A percentile compares a stretch with the other conserved stretches of the same genome.
Evolutionary conservation across 2,797 vertebrate genomes (phyloP).

Genomic region (Aulostomus chinensis): DNA sequence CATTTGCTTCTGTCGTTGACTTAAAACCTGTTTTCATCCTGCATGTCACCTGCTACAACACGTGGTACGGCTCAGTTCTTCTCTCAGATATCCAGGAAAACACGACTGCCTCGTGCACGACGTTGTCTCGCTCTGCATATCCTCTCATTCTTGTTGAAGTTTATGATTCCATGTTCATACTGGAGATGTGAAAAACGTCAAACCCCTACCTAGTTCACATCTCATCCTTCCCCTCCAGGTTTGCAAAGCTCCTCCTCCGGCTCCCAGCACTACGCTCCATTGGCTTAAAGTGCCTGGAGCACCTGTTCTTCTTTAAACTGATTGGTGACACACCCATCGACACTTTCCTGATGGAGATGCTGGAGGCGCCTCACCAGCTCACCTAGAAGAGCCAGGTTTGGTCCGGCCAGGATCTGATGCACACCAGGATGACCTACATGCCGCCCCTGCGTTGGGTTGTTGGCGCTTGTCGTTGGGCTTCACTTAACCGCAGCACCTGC

Average conservation of each 20-base stretch:
- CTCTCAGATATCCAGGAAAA: no score
- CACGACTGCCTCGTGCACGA: no score
- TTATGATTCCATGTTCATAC: no score
- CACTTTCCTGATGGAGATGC: slow-evolving; percentile 97
- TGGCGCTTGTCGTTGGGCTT: slow-evolving; percentile 42
- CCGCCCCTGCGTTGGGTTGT: slow-evolving; percentile 30
- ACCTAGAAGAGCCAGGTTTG: slow-evolving; percentile 69
- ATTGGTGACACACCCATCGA: slow-evolving; percentile 95
- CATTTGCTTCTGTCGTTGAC: no score
- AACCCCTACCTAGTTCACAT: no score
- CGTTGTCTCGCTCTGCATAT: no score
- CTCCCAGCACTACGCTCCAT: slow-evolving; percentile 92
- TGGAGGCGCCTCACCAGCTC: slow-evolving; percentile 91
- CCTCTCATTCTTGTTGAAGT: no score
- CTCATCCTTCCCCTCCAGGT: slow-evolving; percentile 75
- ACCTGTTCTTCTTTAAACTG: slow-evolving; percentile 96
- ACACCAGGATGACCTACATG: slow-evolving; percentile 62
- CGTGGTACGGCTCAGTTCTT: no score
- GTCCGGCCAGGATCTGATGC: slow-evolving; percentile 44
- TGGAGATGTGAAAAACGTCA: no score
- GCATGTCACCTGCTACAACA: no score
- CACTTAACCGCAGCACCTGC: slow-evolving; percentile 64
- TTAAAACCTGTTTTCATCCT: no score
- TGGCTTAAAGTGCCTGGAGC: slow-evolving; percentile 93
- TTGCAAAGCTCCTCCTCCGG: slow-evolving; percentile 92